phyloP scores from a whole-genome alignment of 2,888 invertebrate genomes.

The Suillia variegata region DNA sequence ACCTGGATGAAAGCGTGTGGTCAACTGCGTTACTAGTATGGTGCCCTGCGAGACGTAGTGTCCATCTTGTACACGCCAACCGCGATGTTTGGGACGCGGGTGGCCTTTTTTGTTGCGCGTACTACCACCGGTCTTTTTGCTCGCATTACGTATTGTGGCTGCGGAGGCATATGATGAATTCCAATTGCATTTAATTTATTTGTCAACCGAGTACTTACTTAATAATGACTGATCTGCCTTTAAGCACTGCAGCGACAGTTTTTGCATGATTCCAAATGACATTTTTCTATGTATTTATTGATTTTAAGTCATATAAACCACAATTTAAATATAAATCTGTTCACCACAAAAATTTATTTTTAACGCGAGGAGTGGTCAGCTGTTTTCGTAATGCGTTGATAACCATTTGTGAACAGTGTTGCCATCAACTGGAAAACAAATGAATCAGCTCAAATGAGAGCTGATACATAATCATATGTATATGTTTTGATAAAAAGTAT shows the following conservation, averaged over 20 bases:
- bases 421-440: background rate
- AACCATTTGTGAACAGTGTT: too few relatives aligned
- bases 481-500: too few relatives aligned
- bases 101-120: slow-evolving; percentile 72
- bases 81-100: slow-evolving; percentile 75
- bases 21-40: slow-evolving; percentile 72
- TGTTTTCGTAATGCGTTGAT: slow-evolving; percentile 42
- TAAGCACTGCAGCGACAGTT: slow-evolving; percentile 47
- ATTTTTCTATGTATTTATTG: slow-evolving; percentile 38
- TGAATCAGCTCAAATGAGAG: too few relatives aligned
- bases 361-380: slow-evolving; percentile 14
- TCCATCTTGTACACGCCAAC: slow-evolving; percentile 79
- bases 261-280: slow-evolving; percentile 53
- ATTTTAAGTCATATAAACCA: background rate
- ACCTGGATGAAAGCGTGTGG: slow-evolving; percentile 78
- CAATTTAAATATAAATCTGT: background rate
- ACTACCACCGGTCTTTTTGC: slow-evolving; percentile 77
- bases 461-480: too few relatives aligned
- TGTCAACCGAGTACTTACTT: slow-evolving; percentile 45
- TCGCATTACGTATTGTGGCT: slow-evolving; percentile 66
- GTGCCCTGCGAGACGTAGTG: slow-evolving; percentile 69
- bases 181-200: background rate
- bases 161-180: background rate
- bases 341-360: slow-evolving; percentile 14
- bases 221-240: slow-evolving; percentile 50